Evolutionary conservation across 2,888 invertebrate genomes (phyloP), one percentile per base, ranked within the genome.

Genomic region (Drosophila colorata): DNA sequence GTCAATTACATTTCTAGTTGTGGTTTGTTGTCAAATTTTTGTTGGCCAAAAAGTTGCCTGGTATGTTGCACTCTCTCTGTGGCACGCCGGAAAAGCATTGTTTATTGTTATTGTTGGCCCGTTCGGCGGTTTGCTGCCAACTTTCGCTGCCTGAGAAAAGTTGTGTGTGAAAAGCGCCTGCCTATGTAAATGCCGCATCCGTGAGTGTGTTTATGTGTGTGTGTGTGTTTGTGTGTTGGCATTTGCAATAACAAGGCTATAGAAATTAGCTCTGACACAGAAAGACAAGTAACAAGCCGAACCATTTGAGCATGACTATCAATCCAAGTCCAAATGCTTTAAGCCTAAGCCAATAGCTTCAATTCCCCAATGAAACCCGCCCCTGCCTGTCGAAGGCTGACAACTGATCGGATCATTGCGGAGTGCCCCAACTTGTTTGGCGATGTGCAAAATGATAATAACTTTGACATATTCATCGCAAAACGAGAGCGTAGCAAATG

Each of bases 71-170:
- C 66, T 68, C 68, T 69, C 70, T 66, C 76, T 59, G 63, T 57
- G 84, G 68, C 69, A 64, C 51, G 78, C 83, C 87, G 83, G 83
- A 83, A 83, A 83, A 83, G 80, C 86, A 87, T 87, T 85, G 87
- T 82, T 87, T 75, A 75, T 77, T 73, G 73, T 57, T 65, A 43
- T 68, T 67, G 77, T 60, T 69, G 57, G 72, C 52, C 25, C 43
- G 67, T 38, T 74, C 28, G 8, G 57, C 41, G 41, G 58, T 35
- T 49, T 44, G 64, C 52, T 64, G 87, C 68, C 87, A 87, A 87
- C 83, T 83, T 83, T 83, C 83, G 83, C 83, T 87, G 79, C 47
- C 47, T 78, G 85, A 72, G 83, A 83, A 87, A 87, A 83, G 79
- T 76, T 64, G 79, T 78, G 78, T 75, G 81, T 83, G 87, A 86